phyloP scores from a whole-genome alignment of 2,888 invertebrate genomes.

The Caenorhabditis sp. region DNA sequence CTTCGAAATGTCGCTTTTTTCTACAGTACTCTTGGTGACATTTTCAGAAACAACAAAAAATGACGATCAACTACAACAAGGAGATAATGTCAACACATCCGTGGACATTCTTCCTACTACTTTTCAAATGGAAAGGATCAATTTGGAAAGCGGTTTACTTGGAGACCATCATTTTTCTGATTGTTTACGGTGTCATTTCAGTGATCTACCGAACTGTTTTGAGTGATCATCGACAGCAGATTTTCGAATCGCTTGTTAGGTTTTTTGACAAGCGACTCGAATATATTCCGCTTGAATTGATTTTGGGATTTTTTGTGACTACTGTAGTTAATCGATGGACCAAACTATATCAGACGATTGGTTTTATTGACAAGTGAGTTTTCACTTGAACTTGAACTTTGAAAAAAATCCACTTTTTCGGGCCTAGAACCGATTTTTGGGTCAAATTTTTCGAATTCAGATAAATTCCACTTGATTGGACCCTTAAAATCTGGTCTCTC shows the following conservation, averaged over 20 bases:
- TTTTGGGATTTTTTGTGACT: constrained; percentile 56
- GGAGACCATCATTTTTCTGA: constrained; percentile 44
- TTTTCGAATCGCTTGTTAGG: constrained; percentile 47
- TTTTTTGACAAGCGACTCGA: constrained; percentile 44
- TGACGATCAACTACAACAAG: constrained; percentile 57
- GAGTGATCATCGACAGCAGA: constrained; percentile 36
- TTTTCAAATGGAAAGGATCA: constrained; percentile 52
- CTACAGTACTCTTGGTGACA: too few species aligned
- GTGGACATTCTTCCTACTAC: constrained; percentile 48
- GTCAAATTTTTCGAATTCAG: too few species aligned
- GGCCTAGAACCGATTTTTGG: too few species aligned
- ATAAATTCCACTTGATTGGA: too few species aligned
- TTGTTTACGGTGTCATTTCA: constrained; percentile 44
- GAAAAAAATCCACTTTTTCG: not conserved
- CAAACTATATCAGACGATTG: constrained; percentile 53
- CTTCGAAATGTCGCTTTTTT: too few species aligned
- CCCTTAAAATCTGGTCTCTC: too few species aligned
- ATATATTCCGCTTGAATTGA: constrained; percentile 53
- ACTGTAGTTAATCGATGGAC: constrained; percentile 53
- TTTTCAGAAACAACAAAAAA: constrained; percentile 12
- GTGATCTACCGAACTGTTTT: constrained; percentile 47
- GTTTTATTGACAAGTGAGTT: constrained; percentile 56
- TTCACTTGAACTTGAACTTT: constrained; percentile 23
- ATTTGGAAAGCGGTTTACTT: constrained; percentile 58
- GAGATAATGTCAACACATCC: constrained; percentile 49